phyloP scores from a whole-genome alignment of 2,113 vertebrate genomes.

The Pachyramphus minor region DNA sequence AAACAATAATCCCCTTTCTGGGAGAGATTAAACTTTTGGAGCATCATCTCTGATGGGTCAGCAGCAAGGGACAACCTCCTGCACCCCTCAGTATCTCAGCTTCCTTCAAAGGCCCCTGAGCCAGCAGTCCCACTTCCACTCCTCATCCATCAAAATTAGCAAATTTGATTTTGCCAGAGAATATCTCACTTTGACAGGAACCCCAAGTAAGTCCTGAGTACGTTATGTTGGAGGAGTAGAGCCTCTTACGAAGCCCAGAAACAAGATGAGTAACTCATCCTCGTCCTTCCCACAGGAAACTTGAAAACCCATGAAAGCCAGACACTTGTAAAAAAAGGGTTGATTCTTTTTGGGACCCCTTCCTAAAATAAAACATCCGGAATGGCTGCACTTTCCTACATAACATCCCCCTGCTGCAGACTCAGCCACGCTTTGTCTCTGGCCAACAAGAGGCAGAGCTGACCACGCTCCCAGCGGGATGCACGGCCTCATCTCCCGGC shows the following conservation, averaged over 20 bases:
- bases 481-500: not conserved
- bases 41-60: not conserved
- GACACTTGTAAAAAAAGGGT: not conserved
- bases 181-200: not conserved
- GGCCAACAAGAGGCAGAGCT: not conserved
- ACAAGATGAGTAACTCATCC: not conserved
- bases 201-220: not conserved
- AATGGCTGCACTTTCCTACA: not conserved
- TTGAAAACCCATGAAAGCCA: not conserved
- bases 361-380: not conserved
- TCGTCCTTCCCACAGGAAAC: not conserved
- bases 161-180: not conserved
- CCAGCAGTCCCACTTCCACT: not conserved
- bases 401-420: accelerated
- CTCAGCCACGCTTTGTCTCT: not conserved
- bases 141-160: not conserved
- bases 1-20: not conserved
- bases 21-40: not conserved
- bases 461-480: accelerated
- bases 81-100: not conserved
- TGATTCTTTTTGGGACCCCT: not conserved
- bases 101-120: not conserved
- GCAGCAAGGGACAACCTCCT: not conserved
- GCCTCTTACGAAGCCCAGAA: not conserved
- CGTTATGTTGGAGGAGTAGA: not conserved